phyloP scores from a whole-genome alignment of 1,140 invertebrate species.

The Sweltsa coloradensis region DNA sequence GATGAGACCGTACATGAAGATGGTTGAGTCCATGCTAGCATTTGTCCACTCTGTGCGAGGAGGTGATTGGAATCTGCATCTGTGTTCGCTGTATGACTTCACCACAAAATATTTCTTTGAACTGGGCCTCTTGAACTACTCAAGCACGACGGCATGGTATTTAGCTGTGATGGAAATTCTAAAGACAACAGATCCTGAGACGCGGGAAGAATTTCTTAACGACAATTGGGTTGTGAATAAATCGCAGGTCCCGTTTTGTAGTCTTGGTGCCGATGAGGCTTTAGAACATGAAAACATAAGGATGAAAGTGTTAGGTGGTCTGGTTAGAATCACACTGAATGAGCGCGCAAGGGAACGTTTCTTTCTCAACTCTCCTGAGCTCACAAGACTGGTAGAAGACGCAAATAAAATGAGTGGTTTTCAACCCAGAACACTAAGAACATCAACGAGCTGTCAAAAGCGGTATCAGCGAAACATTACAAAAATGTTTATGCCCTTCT shows the following conservation, averaged over 20 bases:
- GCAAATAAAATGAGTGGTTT: neutral
- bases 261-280: conserved; percentile 3
- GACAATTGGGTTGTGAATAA: conserved; percentile 3
- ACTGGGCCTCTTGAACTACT: conserved; percentile 4
- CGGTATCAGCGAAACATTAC: neutral
- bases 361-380: conserved; percentile 7
- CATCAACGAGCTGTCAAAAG: conserved; percentile 4
- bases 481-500: conserved; percentile 6
- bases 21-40: conserved; percentile 1
- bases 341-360: conserved; percentile 5
- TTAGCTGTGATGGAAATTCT: conserved; percentile 4
- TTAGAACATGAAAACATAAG: conserved; percentile 7
- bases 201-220: conserved; percentile 1
- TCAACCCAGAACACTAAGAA: neutral
- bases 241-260: conserved; percentile 7
- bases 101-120: conserved; percentile 6
- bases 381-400: neutral
- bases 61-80: neutral
- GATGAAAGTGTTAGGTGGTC: conserved; percentile 2
- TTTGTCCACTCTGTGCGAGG: conserved; percentile 1
- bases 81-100: conserved; percentile 6
- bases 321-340: conserved; percentile 2
- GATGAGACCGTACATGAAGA: conserved; percentile 6
- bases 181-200: conserved; percentile 1
- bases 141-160: conserved; percentile 4